A percentile compares a stretch with the other conserved stretches of the same genome.
Conservation (phyloP, 2,113 vertebrate species). For the Prochilodus magdalenae region DNA sequence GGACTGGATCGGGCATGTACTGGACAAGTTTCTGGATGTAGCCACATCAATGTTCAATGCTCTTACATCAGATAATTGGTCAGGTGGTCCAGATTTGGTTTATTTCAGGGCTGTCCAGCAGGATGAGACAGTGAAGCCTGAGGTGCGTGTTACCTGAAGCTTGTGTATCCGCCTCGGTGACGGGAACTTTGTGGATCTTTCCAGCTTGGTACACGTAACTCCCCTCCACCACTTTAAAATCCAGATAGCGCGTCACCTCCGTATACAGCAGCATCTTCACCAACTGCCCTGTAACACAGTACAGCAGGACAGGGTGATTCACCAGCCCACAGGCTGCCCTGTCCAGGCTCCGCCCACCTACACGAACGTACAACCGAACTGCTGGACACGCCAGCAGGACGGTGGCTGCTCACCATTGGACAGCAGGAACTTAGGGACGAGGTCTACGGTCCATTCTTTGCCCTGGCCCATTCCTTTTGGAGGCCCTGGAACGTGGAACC, state of each 20-base stretch:
- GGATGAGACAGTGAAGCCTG: no score
- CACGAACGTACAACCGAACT: no score
- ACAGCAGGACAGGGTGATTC: background rate
- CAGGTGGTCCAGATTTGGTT: no score
- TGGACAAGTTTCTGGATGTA: no score
- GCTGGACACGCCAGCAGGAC: no score
- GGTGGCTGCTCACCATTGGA: conserved; percentile 65
- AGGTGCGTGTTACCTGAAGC: conserved; percentile 81
- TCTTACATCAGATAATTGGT: no score
- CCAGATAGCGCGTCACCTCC: conserved; percentile 94
- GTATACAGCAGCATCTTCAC: conserved; percentile 94
- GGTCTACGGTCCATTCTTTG: conserved; percentile 82
- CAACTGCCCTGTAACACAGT: conserved; percentile 82
- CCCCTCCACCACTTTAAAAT: conserved; percentile 95
- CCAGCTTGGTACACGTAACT: conserved; percentile 92
- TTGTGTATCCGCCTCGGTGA: conserved; percentile 88
- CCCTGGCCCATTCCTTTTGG: conserved; percentile 66
- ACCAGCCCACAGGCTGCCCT: no score
- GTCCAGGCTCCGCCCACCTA: no score
- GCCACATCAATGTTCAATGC: no score
- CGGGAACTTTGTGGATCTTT: conserved; percentile 93
- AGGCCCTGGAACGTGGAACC: conserved; percentile 67
- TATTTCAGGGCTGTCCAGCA: no score
- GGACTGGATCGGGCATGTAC: no score
- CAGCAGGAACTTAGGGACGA: conserved; percentile 80